Conservation (phyloP, 2,113 vertebrate species). For the Hemiscyllium ocellatum region DNA sequence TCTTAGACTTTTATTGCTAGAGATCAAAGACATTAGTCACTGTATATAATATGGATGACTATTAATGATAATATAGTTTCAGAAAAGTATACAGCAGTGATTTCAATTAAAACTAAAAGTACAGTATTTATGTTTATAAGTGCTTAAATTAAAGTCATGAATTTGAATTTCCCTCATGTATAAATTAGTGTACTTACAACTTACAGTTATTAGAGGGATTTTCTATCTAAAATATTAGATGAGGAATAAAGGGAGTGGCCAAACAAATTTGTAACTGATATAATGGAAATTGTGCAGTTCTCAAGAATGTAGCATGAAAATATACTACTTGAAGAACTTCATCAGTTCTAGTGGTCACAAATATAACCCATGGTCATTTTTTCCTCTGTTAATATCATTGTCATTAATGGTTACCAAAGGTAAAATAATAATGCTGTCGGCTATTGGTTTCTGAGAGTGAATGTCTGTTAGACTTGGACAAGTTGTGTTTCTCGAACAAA, state of each 20-base stretch:
- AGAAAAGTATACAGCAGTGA: not conserved
- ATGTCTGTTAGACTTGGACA: not conserved
- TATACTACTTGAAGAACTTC: not conserved
- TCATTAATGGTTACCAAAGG: not conserved
- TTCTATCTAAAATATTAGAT: slow-evolving; percentile 25
- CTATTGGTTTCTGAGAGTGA: not conserved
- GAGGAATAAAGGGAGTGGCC: not conserved
- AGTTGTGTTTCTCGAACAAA: not conserved
- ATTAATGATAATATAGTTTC: slow-evolving; percentile 30
- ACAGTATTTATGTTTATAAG: slow-evolving; percentile 32
- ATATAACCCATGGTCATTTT: not conserved
- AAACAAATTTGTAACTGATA: slow-evolving; percentile 8
- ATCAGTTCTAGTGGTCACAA: not conserved
- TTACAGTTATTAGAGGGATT: not conserved
- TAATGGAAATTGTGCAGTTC: not conserved
- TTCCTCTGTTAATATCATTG: not conserved
- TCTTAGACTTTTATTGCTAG: not conserved
- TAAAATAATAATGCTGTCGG: not conserved
- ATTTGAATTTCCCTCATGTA: not conserved
- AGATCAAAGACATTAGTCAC: slow-evolving; percentile 31
- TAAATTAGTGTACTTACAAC: slow-evolving; percentile 15
- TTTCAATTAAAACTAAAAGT: not conserved
- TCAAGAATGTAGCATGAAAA: not conserved
- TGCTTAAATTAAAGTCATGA: slow-evolving; percentile 17
- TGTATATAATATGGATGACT: not conserved